phyloP scores from a whole-genome alignment of 2,113 vertebrate genomes.

The Astur gentilis region DNA sequence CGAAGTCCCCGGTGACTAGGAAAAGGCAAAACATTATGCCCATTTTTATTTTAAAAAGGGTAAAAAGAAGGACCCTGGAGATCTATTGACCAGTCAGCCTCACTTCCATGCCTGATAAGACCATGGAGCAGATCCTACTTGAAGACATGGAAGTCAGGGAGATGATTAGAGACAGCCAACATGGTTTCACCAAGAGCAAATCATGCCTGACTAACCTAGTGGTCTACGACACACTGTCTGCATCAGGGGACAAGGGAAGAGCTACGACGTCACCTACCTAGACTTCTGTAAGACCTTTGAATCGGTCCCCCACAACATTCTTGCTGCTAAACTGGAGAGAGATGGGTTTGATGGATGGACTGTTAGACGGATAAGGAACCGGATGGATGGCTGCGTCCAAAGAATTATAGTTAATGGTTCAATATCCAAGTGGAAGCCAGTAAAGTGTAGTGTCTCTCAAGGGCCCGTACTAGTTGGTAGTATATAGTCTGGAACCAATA shows the following conservation, averaged over 20 bases:
- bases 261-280: rapidly evolving
- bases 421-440: background rate
- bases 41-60: background rate
- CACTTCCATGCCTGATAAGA: background rate
- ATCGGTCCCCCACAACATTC: rapidly evolving
- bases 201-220: background rate
- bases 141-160: background rate
- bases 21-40: background rate
- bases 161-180: background rate
- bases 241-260: background rate
- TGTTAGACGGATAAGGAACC: background rate
- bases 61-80: background rate
- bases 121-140: background rate
- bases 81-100: background rate
- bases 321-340: background rate
- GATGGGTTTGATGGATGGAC: background rate
- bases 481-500: too few relatives aligned
- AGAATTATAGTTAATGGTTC: background rate
- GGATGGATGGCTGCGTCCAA: background rate
- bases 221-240: background rate
- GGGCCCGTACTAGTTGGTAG: background rate
- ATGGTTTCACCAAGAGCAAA: background rate
- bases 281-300: background rate
- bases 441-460: background rate
- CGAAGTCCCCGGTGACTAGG: background rate